Conservation (phyloP, 2,888 invertebrate species). For the Drosophila subsilvestris region DNA sequence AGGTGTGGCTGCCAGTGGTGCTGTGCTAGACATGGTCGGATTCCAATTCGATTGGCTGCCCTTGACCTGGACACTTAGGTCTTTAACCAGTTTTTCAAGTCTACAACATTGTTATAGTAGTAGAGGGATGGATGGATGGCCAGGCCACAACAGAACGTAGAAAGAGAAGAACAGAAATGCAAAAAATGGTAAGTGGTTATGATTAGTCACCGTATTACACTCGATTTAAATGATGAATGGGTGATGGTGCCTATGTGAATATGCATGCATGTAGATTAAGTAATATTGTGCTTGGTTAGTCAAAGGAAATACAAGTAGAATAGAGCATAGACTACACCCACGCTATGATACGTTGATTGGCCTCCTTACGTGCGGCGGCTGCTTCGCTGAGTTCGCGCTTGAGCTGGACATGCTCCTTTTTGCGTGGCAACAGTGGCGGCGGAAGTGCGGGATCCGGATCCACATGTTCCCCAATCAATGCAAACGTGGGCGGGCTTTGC, state of each 20-base stretch:
- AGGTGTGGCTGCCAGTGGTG: slow-evolving; percentile 56
- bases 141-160: slow-evolving; percentile 33
- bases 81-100: slow-evolving; percentile 84
- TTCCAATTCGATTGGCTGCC: slow-evolving; percentile 57
- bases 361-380: slow-evolving; percentile 82
- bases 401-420: slow-evolving; percentile 76
- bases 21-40: slow-evolving; percentile 29
- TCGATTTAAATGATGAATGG: neutral
- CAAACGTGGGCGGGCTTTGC: slow-evolving; percentile 74
- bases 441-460: slow-evolving; percentile 33
- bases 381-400: slow-evolving; percentile 83
- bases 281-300: slow-evolving; percentile 48
- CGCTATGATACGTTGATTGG: slow-evolving; percentile 84
- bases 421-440: slow-evolving; percentile 63
- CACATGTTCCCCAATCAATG: slow-evolving; percentile 52
- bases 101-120: slow-evolving; percentile 74
- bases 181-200: slow-evolving; percentile 49
- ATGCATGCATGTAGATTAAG: slow-evolving; percentile 42
- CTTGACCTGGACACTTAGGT: slow-evolving; percentile 75
- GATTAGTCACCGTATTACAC: slow-evolving; percentile 40
- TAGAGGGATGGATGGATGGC: neutral
- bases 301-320: slow-evolving; percentile 13
- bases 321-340: slow-evolving; percentile 83
- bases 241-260: slow-evolving; percentile 12
- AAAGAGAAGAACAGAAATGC: slow-evolving; percentile 69